Base-by-base conservation (phyloP, 2,113 vertebrate genomes). In the Microcebus lehilahytsara region DNA sequence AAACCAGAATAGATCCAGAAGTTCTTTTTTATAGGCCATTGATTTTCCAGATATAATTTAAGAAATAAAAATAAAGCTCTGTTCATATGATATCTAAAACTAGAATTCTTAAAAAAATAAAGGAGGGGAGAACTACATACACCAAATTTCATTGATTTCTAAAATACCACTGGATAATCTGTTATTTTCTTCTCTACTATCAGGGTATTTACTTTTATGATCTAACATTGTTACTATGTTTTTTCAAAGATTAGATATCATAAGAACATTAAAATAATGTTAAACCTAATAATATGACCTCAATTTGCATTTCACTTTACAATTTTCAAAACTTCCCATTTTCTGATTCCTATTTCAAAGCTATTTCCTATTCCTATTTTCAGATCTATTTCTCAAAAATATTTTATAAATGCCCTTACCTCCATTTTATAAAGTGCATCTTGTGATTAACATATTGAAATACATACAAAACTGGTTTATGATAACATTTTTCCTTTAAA, bases 271-370 rank as follows among this genome's bases (percentile, higher is more conserved):
- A 92, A 71, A 46, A 81, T 77, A 81, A 77, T 32, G 14, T 89
- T 32, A 95, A 90, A 49, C 1, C 25, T 93, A 89, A 69, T 72
- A 92, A 75, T 34, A 13, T 56, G 25, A 56, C 42, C 20, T 87
- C 42, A 75, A 42, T 89, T 77, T 93, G 25, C 25, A 93, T 80
- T 95, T 92, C 32, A 79, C 32, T 46, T 85, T 32, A 81, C 12
- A 89, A 83, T 69, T 96, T 85, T 93, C 51, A 93, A 94, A 94
- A 91, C 46, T 91, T 96, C n/a, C 37, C n/a, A 94, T 46, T 97
- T 95, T 95, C 40, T 51, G 64, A 56, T 77, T 95, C n/a, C 67
- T 85, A 92, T 60, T 56, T 74, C 87, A 91, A 95, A 77, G 32
- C 51, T 83, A 96, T 40, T 92, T 88, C 19, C 3, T 64, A 71